A percentile compares a stretch with the other conserved stretches of the same genome.
These are phyloP conservation scores for Dexiosoma caninum DNA, from an alignment of 2,888 invertebrate species.

Conservation along the genomic window DNA sequence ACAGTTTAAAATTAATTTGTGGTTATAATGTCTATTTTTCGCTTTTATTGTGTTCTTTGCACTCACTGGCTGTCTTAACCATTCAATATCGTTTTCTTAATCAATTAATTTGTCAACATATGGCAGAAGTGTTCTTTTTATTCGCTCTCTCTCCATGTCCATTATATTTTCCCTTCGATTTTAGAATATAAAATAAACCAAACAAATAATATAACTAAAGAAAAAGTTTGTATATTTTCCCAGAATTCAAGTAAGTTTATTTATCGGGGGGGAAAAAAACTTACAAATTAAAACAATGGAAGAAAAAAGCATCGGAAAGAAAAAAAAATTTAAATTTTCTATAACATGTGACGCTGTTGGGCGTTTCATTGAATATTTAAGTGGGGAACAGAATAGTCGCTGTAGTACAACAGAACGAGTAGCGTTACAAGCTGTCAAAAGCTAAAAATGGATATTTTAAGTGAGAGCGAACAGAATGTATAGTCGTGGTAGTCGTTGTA, in stretches of 20 bases:
- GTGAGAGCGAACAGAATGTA: no score
- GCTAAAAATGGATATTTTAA: no score
- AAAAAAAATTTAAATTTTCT: neutral
- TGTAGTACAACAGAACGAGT: no score
- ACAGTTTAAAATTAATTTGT: no score
- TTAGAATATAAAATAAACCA: constrained; percentile 38
- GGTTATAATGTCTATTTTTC: no score
- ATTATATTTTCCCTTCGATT: constrained; percentile 8
- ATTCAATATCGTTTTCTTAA: constrained; percentile 46
- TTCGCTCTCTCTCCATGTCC: neutral
- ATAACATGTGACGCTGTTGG: constrained; percentile 13
- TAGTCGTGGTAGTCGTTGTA: no score
- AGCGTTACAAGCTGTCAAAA: no score
- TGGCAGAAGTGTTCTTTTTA: neutral
- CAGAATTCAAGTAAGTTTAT: constrained; percentile 60
- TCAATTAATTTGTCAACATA: constrained; percentile 59
- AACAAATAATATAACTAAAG: constrained; percentile 41
- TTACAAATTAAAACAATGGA: neutral
- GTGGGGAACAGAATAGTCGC: no score
- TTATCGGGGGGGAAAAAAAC: constrained; percentile 43
- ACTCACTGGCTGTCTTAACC: neutral
- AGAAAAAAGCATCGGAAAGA: no score
- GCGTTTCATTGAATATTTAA: neutral
- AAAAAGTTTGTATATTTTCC: constrained; percentile 30
- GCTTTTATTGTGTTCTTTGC: neutral